These are phyloP conservation scores for Campoletis raptor DNA, from an alignment of 2,888 invertebrate species.

Conservation along the genomic window DNA sequence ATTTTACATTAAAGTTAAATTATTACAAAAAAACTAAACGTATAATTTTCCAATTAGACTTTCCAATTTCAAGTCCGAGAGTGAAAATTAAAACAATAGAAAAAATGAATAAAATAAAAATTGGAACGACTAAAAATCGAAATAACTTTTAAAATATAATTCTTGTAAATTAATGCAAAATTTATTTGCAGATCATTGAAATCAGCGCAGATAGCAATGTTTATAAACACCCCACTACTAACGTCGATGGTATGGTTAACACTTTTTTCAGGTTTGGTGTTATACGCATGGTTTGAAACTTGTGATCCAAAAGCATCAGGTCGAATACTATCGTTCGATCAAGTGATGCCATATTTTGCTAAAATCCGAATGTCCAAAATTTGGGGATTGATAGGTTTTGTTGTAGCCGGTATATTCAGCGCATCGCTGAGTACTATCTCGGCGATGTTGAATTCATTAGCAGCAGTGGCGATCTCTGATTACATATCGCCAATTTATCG, in stretches of 20 bases:
- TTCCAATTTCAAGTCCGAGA: too few species aligned
- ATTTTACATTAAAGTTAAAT: too few species aligned
- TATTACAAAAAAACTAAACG: not conserved
- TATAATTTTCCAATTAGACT: not conserved
- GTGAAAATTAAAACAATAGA: too few species aligned
- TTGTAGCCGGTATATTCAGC: slow-evolving; percentile 91
- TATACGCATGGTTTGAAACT: slow-evolving; percentile 92
- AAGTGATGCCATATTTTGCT: slow-evolving; percentile 92
- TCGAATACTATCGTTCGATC: slow-evolving; percentile 89
- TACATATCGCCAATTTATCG: slow-evolving; percentile 88
- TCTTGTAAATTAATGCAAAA: not conserved
- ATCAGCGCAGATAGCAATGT: slow-evolving; percentile 86
- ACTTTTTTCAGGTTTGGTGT: slow-evolving; percentile 89
- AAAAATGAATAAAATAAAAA: too few species aligned
- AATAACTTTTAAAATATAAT: not conserved
- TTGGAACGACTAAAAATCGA: too few species aligned
- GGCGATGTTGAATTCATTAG: slow-evolving; percentile 95
- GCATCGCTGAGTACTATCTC: slow-evolving; percentile 97
- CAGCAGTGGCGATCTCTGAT: slow-evolving; percentile 96
- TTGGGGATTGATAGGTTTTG: slow-evolving; percentile 82
- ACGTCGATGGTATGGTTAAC: slow-evolving; percentile 90
- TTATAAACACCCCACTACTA: slow-evolving; percentile 92
- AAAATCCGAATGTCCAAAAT: slow-evolving; percentile 87
- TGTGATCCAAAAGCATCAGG: slow-evolving; percentile 92
- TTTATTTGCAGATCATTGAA: slow-evolving; percentile 43